phyloP scores from a whole-genome alignment of 1,140 invertebrate species.

The Calephelis virginiensis region DNA sequence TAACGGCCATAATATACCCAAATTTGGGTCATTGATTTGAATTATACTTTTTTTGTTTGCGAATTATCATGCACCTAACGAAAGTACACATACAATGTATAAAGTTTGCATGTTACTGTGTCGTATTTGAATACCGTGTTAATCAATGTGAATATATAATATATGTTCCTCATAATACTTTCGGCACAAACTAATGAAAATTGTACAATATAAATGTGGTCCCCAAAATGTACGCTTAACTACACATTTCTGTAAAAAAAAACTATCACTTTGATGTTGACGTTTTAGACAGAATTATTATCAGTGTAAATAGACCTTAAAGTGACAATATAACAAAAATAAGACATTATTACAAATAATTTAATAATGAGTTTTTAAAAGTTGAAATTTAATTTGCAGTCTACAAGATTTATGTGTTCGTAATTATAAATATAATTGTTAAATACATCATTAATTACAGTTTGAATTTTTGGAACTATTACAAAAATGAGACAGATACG shows the following conservation, averaged over 20 bases:
- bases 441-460: too few relatives aligned
- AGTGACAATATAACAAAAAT: neutral
- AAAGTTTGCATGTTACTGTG: constrained; percentile 18
- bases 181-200: neutral
- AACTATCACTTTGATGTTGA: neutral
- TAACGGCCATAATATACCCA: neutral
- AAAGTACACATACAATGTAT: constrained; percentile 32
- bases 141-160: constrained; percentile 1
- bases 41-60: constrained; percentile 4
- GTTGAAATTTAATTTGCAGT: too few relatives aligned
- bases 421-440: too few relatives aligned
- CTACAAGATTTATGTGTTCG: too few relatives aligned
- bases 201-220: constrained; percentile 14
- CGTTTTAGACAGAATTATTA: neutral
- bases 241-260: constrained; percentile 4
- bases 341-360: too few relatives aligned
- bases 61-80: constrained; percentile 31
- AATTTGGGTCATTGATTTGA: neutral
- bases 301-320: neutral
- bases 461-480: too few relatives aligned
- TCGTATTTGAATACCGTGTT: neutral
- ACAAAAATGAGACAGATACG: too few relatives aligned
- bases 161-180: neutral
- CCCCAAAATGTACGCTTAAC: neutral
- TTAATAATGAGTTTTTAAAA: too few relatives aligned